A percentile compares a stretch with the other conserved stretches of the same genome.
phyloP scores from a whole-genome alignment of 2,888 invertebrate species.

The Anarsia innoxiella region DNA sequence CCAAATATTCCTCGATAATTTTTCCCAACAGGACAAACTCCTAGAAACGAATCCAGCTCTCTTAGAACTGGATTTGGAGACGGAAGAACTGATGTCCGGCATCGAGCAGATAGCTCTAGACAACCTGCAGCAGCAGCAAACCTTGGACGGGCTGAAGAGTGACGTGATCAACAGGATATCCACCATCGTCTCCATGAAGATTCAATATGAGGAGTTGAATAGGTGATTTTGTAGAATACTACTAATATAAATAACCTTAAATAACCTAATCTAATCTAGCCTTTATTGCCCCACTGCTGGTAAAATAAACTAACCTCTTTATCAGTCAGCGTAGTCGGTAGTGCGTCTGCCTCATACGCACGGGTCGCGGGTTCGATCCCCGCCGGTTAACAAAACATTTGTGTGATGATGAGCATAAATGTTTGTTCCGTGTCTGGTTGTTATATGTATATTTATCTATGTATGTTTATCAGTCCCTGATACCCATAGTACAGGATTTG shows the following conservation, averaged over 20 bases:
- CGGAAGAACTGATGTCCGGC: conserved; percentile 82
- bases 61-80: conserved; percentile 78
- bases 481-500: too few relatives aligned
- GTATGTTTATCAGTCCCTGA: too few relatives aligned
- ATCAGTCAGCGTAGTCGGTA: background rate
- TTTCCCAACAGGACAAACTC: conserved; percentile 82
- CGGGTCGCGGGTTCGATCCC: too few relatives aligned
- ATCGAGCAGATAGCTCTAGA: conserved; percentile 79
- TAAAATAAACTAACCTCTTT: background rate
- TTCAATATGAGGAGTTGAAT: conserved; percentile 29
- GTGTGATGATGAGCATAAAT: too few relatives aligned
- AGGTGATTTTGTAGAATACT: conserved; percentile 4
- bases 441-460: too few relatives aligned
- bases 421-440: too few relatives aligned
- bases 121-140: conserved; percentile 79
- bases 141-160: conserved; percentile 72
- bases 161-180: conserved; percentile 79
- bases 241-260: too few relatives aligned
- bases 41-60: conserved; percentile 81
- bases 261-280: background rate
- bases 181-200: conserved; percentile 71
- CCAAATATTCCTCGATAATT: too few relatives aligned
- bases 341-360: background rate
- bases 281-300: background rate
- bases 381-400: background rate